phyloP scores from a whole-genome alignment of 2,888 invertebrate species.

The Leucophora obtusa region DNA sequence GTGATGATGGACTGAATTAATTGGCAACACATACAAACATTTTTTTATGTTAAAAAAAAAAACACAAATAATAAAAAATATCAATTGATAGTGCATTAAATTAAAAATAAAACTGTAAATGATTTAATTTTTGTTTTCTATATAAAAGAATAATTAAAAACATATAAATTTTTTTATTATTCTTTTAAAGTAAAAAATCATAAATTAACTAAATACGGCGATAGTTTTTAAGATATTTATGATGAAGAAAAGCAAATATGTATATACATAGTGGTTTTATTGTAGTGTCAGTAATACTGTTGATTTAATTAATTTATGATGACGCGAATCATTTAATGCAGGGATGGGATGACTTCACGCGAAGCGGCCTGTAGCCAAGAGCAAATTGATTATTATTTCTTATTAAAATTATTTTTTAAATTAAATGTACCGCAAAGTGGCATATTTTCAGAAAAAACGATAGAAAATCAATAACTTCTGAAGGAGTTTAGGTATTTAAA shows the following conservation, averaged over 20 bases:
- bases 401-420: no score
- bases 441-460: no score
- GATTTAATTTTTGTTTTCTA: constrained; percentile 20
- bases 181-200: constrained; percentile 29
- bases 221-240: constrained; percentile 30
- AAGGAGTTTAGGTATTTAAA: no score
- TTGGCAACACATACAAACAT: constrained; percentile 13
- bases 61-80: not conserved
- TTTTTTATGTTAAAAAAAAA: constrained; percentile 19
- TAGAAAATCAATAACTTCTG: no score
- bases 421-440: no score
- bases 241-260: constrained; percentile 16
- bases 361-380: not conserved
- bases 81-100: constrained; percentile 13
- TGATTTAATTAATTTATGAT: constrained; percentile 76
- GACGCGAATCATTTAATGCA: constrained; percentile 69
- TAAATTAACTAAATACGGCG: constrained; percentile 39
- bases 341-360: constrained; percentile 16
- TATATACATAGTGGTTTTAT: constrained; percentile 33
- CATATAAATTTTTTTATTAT: constrained; percentile 50
- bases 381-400: no score
- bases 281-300: constrained; percentile 55
- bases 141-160: constrained; percentile 53
- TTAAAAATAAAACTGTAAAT: not conserved
- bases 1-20: constrained; percentile 14